Conservation (phyloP, 2,888 invertebrate species). For the Fissipunctia ypsillon region DNA sequence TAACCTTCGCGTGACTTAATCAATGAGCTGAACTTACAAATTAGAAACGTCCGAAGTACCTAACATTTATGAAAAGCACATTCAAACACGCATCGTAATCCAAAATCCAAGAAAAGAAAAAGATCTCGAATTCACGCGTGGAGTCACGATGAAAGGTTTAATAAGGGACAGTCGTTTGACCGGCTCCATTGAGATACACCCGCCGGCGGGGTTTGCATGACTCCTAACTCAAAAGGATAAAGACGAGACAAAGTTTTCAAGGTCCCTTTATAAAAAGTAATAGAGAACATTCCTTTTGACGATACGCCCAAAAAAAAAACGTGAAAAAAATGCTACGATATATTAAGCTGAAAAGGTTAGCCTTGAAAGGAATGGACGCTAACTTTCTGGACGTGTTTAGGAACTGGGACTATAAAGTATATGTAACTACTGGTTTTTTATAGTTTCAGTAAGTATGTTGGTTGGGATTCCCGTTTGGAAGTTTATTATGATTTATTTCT, state of each 20-base stretch:
- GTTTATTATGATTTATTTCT: conserved; percentile 9
- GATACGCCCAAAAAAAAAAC: conserved; percentile 47
- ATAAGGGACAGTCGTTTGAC: conserved; percentile 48
- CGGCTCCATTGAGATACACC: conserved; percentile 29
- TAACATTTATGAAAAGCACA: background rate
- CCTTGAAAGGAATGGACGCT: conserved; percentile 34
- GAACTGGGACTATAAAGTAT: conserved; percentile 50
- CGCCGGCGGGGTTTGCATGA: conserved; percentile 50
- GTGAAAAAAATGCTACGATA: conserved; percentile 48
- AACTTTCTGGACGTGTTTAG: conserved; percentile 50
- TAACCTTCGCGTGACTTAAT: background rate
- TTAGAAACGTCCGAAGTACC: background rate
- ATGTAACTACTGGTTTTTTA: conserved; percentile 34
- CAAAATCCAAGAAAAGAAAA: conserved; percentile 19
- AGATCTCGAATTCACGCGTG: conserved; percentile 27
- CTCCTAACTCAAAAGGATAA: conserved; percentile 56
- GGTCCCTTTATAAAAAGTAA: conserved; percentile 59
- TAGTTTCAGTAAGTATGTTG: conserved; percentile 3
- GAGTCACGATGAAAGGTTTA: conserved; percentile 27
- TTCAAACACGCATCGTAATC: background rate
- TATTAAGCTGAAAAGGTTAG: conserved; percentile 58
- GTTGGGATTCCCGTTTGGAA: background rate
- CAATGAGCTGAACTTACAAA: background rate
- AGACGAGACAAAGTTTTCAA: conserved; percentile 61
- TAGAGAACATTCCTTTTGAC: conserved; percentile 54